Base-by-base conservation (phyloP, 1,140 invertebrate genomes). In the Drosophila kikkawai region DNA sequence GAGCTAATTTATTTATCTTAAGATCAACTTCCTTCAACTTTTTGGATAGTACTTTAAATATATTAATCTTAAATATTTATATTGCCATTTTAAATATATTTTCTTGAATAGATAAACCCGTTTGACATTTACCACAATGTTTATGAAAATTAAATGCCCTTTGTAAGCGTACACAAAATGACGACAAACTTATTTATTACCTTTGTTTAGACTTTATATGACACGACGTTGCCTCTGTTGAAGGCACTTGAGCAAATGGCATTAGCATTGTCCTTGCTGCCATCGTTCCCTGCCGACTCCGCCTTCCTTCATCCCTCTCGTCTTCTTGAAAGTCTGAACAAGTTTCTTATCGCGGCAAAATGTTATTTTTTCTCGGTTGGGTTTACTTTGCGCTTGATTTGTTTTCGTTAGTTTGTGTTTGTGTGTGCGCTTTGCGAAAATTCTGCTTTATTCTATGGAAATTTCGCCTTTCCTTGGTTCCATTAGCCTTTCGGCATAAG, bases 121-220 rank as follows among this genome's bases (percentile, higher is more conserved):
- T 53, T 19, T 4, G 19, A 15, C 17, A 17, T 11, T 22, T 13
- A 22, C 7, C 34, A 48, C 34, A 63, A 67, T 17, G 7, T 15
- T 15, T 34, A 15, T 11, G 12, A 47, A 42, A 42, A 17, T 44
- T 15, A 44, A 51, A 42, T 37, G 3, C 65, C 36, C 47, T n/a
- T 34, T 19, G 15, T 17, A 37, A 59, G 69, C 5, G 53, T 32
- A 60, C 11, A 32, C 36, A 66, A 77, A 77, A 34, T 34, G 48
- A 71, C 11, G 37, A 41, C 53, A 61, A 86, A 82, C 82, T 86
- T 86, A 86, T 86, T 86, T 86, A 86, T 86, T 86, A 86, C 79
- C 82, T 86, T 86, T 86, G 82, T 82, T 86, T 86, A 73, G 79
- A 86, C 82, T 86, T 86, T 86, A 86, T 86, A 86, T 66, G 85